Evolutionary conservation across 2,113 vertebrate species (phyloP), one percentile per base, ranked within the genome.

Genomic region (Tiliqua scincoides): DNA sequence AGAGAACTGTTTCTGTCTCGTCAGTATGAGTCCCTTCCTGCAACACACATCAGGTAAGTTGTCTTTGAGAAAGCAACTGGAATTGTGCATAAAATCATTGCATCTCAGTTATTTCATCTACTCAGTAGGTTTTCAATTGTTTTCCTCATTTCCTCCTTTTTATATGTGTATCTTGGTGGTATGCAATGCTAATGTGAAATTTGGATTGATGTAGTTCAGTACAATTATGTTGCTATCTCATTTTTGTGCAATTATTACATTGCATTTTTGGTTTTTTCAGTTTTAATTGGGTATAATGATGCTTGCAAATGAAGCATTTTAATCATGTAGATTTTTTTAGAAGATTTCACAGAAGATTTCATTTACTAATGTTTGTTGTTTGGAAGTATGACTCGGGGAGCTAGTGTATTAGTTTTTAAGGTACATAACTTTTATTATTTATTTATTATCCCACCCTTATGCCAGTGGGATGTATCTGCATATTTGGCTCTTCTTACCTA

Each of bases 1-100:
- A 97, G 98, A 95, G 98, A 99, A 85, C 98, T 99, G 88, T 99
- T 99, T 93, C 95, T 99, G 86, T 99, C 98, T 4, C 98, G 98
- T 61, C 98, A 99, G 59, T 99, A 99, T 25, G 98, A 99, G 91
- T 99, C 98, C 75, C 97, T 99, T 82, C 98, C 98, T 0, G 98
- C 98, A 76, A 99, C 98, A 1, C 98, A 99, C 63, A 99, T 99
- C 96, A 98, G 98, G 98, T 99, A 96, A 95, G 93, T 87, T 78
- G 54, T 12, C 57, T 63, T 15, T 27, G 48, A 83, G 11, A 61
- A 61, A 25, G 6, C 4, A 43, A 25, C 25, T 73, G 23, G 5
- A 20, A 27, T 62, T 43, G 8, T 85, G 32, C 77, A 4, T 40
- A 62, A 75, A 27, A n/a, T 62, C 87, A 76, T 48, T 0, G 54